A percentile compares a stretch with the other conserved stretches of the same genome.
phyloP scores from a whole-genome alignment of 1,140 invertebrate genomes.

The Formica exsecta region DNA sequence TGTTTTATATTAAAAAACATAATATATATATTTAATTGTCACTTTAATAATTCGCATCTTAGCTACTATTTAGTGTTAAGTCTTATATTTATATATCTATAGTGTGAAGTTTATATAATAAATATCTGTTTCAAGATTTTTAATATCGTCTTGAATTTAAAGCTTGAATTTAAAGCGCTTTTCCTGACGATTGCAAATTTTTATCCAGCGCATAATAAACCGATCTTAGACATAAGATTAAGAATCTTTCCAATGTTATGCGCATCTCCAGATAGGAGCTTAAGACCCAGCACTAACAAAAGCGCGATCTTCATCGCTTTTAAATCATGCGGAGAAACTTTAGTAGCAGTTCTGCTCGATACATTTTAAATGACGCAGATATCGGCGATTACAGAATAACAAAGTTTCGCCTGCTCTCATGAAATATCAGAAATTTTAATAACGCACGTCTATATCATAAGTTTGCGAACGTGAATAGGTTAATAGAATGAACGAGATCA shows the following conservation, averaged over 20 bases:
- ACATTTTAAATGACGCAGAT: conserved; percentile 27
- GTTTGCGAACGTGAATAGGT: neutral
- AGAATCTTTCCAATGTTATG: conserved; percentile 20
- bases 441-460: conserved; percentile 6
- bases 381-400: conserved; percentile 36
- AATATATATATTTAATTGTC: neutral
- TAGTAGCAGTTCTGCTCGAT: conserved; percentile 13
- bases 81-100: too few relatives aligned
- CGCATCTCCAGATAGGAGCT: conserved; percentile 34
- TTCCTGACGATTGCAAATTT: neutral
- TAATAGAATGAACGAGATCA: neutral
- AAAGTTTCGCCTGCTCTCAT: neutral
- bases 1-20: neutral
- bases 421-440: conserved; percentile 14
- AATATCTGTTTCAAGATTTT: neutral
- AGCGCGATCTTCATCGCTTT: conserved; percentile 17
- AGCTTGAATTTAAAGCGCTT: neutral
- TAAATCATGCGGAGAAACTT: conserved; percentile 43
- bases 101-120: too few relatives aligned
- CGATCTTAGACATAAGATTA: conserved; percentile 10
- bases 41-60: neutral
- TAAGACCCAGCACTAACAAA: neutral
- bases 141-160: neutral
- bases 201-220: conserved; percentile 46
- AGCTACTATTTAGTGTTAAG: too few relatives aligned